Evolutionary conservation across 2,797 vertebrate genomes (phyloP).

Genomic region (Etheostoma nigrum): DNA sequence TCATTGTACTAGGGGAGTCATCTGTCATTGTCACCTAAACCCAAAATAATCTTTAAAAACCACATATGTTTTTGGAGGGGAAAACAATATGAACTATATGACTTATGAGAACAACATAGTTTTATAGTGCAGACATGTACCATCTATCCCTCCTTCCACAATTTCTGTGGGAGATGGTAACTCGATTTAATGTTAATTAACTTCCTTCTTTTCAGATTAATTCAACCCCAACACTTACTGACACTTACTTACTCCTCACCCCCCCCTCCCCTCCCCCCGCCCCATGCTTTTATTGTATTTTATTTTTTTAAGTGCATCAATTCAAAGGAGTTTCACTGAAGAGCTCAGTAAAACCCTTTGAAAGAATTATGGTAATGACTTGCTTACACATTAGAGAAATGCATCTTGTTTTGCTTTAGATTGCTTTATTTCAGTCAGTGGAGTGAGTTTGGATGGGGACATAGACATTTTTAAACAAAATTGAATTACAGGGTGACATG

Average conservation of each 20-base stretch:
- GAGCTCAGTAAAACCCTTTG: neutral
- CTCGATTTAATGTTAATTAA: neutral
- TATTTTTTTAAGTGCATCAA: neutral
- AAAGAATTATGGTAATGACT: slow-evolving; percentile 8
- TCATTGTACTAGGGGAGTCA: neutral
- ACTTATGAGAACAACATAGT: neutral
- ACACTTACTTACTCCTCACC: no score
- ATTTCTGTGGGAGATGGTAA: no score
- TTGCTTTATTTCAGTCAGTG: neutral
- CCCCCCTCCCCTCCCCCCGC: no score
- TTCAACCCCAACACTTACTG: slow-evolving; percentile 11
- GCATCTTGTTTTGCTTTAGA: neutral
- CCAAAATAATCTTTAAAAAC: neutral
- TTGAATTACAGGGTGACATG: neutral
- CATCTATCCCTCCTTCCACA: neutral
- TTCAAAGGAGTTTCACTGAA: neutral
- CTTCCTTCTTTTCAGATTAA: slow-evolving; percentile 7
- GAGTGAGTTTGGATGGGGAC: neutral
- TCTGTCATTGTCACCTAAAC: neutral
- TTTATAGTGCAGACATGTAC: slow-evolving; percentile 23
- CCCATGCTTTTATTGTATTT: no score
- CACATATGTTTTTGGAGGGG: neutral
- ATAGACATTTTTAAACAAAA: neutral
- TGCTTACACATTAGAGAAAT: slow-evolving; percentile 5
- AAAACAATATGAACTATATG: slow-evolving; percentile 3